Evolutionary conservation across 1,140 invertebrate genomes (phyloP).

Genomic region (Nephotettix cincticeps): DNA sequence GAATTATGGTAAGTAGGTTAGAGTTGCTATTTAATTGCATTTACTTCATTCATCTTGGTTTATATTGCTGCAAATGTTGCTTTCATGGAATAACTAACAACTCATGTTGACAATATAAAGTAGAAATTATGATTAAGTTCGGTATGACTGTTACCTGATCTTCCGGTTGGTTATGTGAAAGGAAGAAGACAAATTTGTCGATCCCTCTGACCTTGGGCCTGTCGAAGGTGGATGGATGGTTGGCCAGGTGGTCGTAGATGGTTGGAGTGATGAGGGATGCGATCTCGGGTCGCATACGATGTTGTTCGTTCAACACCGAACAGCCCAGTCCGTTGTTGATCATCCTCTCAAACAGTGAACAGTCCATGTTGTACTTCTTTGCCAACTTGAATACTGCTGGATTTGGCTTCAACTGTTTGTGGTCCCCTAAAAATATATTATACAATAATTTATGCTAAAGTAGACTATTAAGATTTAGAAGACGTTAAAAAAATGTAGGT

Average conservation of each 20-base stretch:
- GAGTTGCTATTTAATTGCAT: no score
- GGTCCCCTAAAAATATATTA: constrained; percentile 68
- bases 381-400: constrained; percentile 60
- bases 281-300: constrained; percentile 67
- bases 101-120: no score
- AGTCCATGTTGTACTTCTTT: constrained; percentile 59
- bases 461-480: constrained; percentile 38
- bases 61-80: no score
- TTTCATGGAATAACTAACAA: no score
- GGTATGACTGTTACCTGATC: constrained; percentile 45
- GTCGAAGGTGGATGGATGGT: constrained; percentile 54
- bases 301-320: constrained; percentile 56
- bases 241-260: constrained; percentile 59
- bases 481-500: neutral
- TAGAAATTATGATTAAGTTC: no score
- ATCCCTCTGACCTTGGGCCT: constrained; percentile 55
- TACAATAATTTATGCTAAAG: constrained; percentile 52
- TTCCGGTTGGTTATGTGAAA: constrained; percentile 57
- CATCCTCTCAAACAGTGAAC: constrained; percentile 75
- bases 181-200: constrained; percentile 59
- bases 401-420: constrained; percentile 69
- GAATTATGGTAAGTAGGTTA: no score
- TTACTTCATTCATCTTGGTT: no score
- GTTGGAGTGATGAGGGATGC: constrained; percentile 58
- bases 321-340: constrained; percentile 59